phyloP scores from a whole-genome alignment of 1,140 invertebrate species.

The Trinorchestia longiramus region DNA sequence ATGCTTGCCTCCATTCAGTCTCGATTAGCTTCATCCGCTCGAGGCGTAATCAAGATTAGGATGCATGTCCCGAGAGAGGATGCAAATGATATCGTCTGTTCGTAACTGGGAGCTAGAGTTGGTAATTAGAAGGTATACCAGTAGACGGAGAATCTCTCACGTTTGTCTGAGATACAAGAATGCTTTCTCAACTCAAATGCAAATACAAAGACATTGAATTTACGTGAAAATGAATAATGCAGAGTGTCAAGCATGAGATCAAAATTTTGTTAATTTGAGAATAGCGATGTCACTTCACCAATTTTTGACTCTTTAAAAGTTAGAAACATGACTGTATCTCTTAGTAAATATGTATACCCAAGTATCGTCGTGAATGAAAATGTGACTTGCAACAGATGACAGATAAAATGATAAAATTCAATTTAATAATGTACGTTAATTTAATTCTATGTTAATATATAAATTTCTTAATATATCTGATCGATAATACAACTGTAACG shows the following conservation, averaged over 20 bases:
- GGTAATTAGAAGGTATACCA: background rate
- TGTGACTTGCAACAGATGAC: background rate
- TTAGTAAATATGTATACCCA: background rate
- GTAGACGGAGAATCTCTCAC: background rate
- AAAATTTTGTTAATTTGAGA: background rate
- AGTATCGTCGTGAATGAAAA: background rate
- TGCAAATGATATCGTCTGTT: background rate
- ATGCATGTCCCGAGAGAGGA: background rate
- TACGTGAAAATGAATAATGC: background rate
- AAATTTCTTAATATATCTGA: too few relatives aligned
- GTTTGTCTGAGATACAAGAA: background rate
- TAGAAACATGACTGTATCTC: background rate
- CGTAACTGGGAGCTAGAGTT: background rate
- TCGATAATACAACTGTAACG: too few relatives aligned
- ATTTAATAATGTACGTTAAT: too few relatives aligned
- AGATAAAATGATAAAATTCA: background rate
- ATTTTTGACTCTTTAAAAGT: background rate
- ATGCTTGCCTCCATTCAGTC: conserved; percentile 6
- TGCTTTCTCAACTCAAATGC: background rate
- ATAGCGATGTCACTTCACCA: background rate
- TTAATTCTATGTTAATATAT: too few relatives aligned
- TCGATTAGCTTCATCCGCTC: background rate
- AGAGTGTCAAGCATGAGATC: background rate
- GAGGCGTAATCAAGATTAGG: background rate
- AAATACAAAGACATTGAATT: background rate